Percentiles rank a stretch among this genome's conserved stretches.
Conservation (phyloP, 2,113 vertebrate species). For the Anguilla japonica region DNA sequence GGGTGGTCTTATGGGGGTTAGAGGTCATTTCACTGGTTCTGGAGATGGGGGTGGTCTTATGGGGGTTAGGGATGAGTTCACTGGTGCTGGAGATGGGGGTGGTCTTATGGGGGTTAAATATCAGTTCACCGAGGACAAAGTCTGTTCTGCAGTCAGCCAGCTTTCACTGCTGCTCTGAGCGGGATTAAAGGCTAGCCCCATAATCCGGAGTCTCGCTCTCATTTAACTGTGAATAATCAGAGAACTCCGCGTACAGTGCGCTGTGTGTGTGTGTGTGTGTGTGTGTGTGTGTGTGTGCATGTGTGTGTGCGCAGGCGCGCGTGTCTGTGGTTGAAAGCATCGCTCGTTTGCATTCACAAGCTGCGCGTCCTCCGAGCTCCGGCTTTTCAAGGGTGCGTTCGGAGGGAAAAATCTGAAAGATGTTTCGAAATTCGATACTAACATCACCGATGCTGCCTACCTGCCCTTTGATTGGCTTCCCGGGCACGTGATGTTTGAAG, state of each 20-base stretch:
- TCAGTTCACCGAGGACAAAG: conserved; percentile 12
- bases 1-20: too few species aligned
- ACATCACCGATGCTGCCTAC: not conserved
- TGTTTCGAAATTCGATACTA: not conserved
- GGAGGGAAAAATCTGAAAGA: not conserved
- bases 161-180: conserved; percentile 3
- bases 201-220: conserved; percentile 1
- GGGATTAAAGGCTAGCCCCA: conserved; percentile 1
- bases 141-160: not conserved
- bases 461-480: not conserved
- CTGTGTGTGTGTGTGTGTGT: not conserved
- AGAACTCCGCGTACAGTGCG: not conserved
- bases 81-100: not conserved
- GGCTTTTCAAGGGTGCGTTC: not conserved
- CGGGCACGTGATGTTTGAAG: not conserved
- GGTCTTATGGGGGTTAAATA: not conserved
- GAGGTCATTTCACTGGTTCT: too few species aligned
- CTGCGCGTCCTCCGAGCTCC: not conserved
- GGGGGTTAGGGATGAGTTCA: not conserved
- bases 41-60: not conserved
- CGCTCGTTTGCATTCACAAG: not conserved
- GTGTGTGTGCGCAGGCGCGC: not conserved
- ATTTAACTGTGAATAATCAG: not conserved
- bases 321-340: not conserved
- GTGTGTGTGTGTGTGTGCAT: too few species aligned